Evolutionary conservation across 2,888 invertebrate genomes (phyloP), one percentile per base, ranked within the genome.

Genomic region (Papilio elwesi): DNA sequence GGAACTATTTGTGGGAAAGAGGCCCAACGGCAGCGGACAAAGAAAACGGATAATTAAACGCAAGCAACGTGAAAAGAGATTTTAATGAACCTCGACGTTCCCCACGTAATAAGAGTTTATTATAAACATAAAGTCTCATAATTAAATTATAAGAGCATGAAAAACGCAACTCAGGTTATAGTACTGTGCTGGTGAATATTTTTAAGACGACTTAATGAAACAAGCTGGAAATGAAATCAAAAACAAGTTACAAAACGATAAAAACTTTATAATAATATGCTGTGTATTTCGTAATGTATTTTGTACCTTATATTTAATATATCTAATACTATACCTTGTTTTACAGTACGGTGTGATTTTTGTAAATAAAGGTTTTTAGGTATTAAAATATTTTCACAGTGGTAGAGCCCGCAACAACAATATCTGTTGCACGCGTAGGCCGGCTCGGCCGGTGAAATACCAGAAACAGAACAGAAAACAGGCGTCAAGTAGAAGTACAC

Each of bases 31-130:
- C 76, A 76, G 81, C 77, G 83, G 89, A 92, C 90, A 92, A 92
- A 90, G 90, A 90, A 88, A 90, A 90, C 92, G 91, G 91, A 92
- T 91, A 92, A 92, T 92, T 92, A 92, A 90, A 89, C 87, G 83
- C 86, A 87, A 88, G 89, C 88, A 82, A 87, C 85, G 87, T 86
- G 90, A 88, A 90, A 90, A 90, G 88, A 90, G 90, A 89, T 90
- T 92, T 92, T 91, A 92, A 93, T 91, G 91, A 92, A 90, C 86
- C 85, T 83, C 86, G 86, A 83, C 88, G 87, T 86, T 89, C 85
- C 84, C 88, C 83, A 80, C 88, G 87, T 88, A 90, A 90, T 90
- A 89, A 86, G 85, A 86, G 84, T 89, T 91, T 90, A 90, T 90
- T 88, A 88, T 90, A 86, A 87, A 85, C 85, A 83, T 88, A 86